phyloP scores from a whole-genome alignment of 2,113 vertebrate species.

The Ceyx cyanopectus region DNA sequence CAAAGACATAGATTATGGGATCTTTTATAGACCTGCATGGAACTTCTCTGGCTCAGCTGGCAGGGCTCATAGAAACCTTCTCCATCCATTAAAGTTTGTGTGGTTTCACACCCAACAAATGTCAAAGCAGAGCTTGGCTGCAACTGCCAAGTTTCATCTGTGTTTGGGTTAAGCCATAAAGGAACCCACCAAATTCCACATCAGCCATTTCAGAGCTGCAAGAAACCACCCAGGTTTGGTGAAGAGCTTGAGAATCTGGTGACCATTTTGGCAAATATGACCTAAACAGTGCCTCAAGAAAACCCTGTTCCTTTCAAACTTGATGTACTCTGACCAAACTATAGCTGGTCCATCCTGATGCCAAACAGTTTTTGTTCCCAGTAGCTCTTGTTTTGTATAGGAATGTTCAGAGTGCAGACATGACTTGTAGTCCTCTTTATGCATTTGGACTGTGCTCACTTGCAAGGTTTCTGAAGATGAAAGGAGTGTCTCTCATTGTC shows the following conservation, averaged over 20 bases:
- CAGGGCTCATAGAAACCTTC: slow-evolving; percentile 39
- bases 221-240: slow-evolving; percentile 46
- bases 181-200: slow-evolving; percentile 44
- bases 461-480: not conserved
- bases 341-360: not conserved
- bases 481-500: not conserved
- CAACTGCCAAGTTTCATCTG: slow-evolving; percentile 40
- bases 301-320: not conserved
- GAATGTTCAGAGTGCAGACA: not conserved
- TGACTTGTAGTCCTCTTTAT: not conserved
- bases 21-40: slow-evolving; percentile 26
- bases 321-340: not conserved
- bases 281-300: not conserved
- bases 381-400: not conserved
- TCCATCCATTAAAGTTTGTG: slow-evolving; percentile 19
- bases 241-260: slow-evolving; percentile 15
- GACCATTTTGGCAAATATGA: slow-evolving; percentile 3
- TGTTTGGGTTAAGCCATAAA: slow-evolving; percentile 53
- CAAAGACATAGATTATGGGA: not conserved
- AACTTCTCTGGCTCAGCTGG: slow-evolving; percentile 4
- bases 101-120: slow-evolving; percentile 67
- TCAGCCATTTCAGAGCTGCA: slow-evolving; percentile 21
- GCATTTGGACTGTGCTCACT: not conserved
- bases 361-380: not conserved
- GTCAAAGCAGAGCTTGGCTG: slow-evolving; percentile 38